These are phyloP conservation scores for Globicephala melas DNA, from an alignment of 2,113 vertebrate species.

Conservation along the genomic window DNA sequence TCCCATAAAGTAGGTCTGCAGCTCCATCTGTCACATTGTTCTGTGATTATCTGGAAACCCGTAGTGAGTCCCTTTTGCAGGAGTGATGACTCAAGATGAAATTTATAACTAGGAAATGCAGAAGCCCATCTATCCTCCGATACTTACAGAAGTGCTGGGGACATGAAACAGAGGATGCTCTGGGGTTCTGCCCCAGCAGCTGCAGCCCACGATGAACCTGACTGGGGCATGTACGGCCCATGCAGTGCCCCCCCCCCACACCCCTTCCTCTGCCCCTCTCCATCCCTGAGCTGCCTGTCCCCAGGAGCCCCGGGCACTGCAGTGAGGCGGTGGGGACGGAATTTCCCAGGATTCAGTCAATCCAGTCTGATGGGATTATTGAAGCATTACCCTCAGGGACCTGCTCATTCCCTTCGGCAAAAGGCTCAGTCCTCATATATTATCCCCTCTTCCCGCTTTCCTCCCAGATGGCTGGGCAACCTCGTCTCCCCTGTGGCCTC, in stretches of 20 bases:
- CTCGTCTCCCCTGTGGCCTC: not conserved
- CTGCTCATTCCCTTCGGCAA: not conserved
- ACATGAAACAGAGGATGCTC: not conserved
- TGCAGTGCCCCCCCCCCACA: rapidly evolving
- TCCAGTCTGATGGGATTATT: not conserved
- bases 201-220: not conserved
- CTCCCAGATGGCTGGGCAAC: not conserved
- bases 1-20: not conserved
- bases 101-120: not conserved
- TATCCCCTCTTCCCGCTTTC: not conserved
- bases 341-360: not conserved
- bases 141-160: not conserved
- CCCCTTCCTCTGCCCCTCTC: not conserved
- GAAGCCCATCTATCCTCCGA: not conserved
- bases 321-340: not conserved
- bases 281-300: not conserved
- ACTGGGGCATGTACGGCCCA: not conserved
- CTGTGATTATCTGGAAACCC: not conserved
- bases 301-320: not conserved
- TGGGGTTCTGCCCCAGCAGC: not conserved
- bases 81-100: slow-evolving; percentile 21
- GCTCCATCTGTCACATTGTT: slow-evolving; percentile 17
- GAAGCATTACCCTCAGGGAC: not conserved
- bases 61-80: not conserved
- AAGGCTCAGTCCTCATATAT: not conserved